phyloP scores from a whole-genome alignment of 2,888 invertebrate genomes.

The Horisme vitalbata region DNA sequence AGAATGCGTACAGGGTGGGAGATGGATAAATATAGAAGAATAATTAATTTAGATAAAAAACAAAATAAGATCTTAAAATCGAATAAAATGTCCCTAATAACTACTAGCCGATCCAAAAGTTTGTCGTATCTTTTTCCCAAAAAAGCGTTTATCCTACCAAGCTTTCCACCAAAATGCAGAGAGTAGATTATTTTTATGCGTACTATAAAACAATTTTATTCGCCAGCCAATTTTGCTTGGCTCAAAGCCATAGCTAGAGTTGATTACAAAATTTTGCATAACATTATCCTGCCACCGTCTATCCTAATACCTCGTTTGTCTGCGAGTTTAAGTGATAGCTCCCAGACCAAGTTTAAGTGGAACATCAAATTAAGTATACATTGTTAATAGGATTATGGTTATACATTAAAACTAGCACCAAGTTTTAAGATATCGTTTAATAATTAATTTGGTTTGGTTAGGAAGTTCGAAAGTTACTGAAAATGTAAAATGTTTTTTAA shows the following conservation, averaged over 20 bases:
- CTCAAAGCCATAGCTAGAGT: conserved; percentile 31
- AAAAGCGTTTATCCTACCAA: too few species aligned
- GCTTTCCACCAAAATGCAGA: too few species aligned
- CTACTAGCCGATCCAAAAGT: too few species aligned
- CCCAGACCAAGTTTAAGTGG: conserved; percentile 21
- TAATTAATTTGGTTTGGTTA: too few species aligned
- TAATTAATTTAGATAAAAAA: too few species aligned
- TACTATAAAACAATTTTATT: conserved; percentile 13
- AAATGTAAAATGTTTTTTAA: too few species aligned
- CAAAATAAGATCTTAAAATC: too few species aligned
- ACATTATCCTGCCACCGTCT: conserved; percentile 28
- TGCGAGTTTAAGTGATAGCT: conserved; percentile 24
- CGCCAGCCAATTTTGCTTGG: conserved; percentile 29
- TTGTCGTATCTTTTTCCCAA: too few species aligned
- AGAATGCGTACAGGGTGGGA: too few species aligned
- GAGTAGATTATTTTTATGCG: background rate
- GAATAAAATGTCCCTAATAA: too few species aligned
- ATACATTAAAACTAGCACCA: background rate
- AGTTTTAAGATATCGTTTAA: background rate
- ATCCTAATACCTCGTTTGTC: conserved; percentile 28
- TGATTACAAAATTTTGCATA: conserved; percentile 35
- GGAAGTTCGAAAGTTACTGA: too few species aligned
- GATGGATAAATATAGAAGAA: too few species aligned
- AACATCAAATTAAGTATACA: conserved; percentile 19
- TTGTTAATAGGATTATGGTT: conserved; percentile 12